These are phyloP conservation scores for Petrocephalus sullivani DNA, from an alignment of 2,797 vertebrate genomes.

Conservation along the genomic window DNA sequence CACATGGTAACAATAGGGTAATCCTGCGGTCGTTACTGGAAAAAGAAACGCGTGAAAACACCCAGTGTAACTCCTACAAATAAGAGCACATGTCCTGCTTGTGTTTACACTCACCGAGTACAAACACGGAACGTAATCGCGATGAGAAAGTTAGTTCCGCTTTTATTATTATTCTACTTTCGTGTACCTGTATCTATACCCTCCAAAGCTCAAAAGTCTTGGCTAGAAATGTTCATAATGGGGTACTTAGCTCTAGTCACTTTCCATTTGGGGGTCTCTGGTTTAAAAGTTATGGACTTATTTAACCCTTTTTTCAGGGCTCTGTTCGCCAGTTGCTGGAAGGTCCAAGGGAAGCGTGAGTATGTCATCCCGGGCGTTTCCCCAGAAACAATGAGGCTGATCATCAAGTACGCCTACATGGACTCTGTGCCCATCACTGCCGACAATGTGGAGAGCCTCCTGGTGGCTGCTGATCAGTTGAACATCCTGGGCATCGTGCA, in stretches of 20 bases:
- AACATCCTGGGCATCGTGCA: background rate
- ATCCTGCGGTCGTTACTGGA: no score
- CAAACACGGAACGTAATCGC: no score
- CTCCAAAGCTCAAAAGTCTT: no score
- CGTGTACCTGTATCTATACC: no score
- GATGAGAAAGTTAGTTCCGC: no score
- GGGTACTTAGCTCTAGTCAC: background rate
- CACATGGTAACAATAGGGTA: no score
- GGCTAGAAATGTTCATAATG: no score
- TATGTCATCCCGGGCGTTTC: background rate
- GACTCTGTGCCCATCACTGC: background rate
- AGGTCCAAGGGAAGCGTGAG: background rate
- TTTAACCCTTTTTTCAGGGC: background rate
- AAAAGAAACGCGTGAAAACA: no score
- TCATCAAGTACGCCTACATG: background rate
- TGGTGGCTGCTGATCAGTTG: background rate
- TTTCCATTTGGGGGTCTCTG: background rate
- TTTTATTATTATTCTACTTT: no score
- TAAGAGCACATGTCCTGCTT: no score
- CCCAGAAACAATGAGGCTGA: background rate
- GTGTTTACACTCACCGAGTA: no score
- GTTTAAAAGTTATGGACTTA: background rate
- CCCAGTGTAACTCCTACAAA: no score
- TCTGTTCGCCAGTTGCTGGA: background rate
- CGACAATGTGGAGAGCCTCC: background rate